phyloP scores from a whole-genome alignment of 2,888 invertebrate species.

The Polyommatus icarus region DNA sequence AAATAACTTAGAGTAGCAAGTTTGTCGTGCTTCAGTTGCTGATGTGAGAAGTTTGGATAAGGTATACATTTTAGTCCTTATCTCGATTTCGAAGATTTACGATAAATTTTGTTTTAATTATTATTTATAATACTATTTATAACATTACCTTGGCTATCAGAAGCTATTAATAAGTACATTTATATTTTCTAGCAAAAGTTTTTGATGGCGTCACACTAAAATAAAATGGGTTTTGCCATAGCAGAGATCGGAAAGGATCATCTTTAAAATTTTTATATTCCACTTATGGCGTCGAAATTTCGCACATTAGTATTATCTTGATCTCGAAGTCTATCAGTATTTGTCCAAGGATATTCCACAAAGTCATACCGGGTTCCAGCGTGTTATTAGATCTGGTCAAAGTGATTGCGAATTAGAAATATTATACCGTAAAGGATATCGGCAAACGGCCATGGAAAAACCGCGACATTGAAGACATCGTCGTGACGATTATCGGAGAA shows the following conservation, averaged over 20 bases:
- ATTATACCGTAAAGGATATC: not conserved
- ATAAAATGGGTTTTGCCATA: too few relatives aligned
- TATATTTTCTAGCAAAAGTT: too few relatives aligned
- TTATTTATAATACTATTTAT: too few relatives aligned
- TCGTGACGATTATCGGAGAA: too few relatives aligned
- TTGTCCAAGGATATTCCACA: constrained; percentile 57
- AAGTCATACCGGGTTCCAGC: constrained; percentile 22
- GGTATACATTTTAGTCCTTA: constrained; percentile 32
- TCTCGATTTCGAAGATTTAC: too few relatives aligned
- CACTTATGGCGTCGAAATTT: constrained; percentile 7
- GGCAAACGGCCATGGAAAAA: not conserved
- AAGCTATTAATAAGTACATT: too few relatives aligned
- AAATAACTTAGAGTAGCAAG: constrained; percentile 60
- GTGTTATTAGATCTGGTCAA: constrained; percentile 14
- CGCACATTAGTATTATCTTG: constrained; percentile 37
- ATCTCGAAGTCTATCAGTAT: constrained; percentile 50
- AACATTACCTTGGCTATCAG: too few relatives aligned
- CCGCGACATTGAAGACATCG: too few relatives aligned
- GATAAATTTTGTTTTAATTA: too few relatives aligned
- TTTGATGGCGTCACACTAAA: too few relatives aligned
- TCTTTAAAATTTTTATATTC: too few relatives aligned
- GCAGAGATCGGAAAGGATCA: too few relatives aligned
- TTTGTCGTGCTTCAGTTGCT: constrained; percentile 56
- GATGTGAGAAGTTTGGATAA: constrained; percentile 39
- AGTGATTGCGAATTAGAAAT: not conserved